Conservation (phyloP, 2,888 invertebrate species). For the Cyclophora albipunctata region DNA sequence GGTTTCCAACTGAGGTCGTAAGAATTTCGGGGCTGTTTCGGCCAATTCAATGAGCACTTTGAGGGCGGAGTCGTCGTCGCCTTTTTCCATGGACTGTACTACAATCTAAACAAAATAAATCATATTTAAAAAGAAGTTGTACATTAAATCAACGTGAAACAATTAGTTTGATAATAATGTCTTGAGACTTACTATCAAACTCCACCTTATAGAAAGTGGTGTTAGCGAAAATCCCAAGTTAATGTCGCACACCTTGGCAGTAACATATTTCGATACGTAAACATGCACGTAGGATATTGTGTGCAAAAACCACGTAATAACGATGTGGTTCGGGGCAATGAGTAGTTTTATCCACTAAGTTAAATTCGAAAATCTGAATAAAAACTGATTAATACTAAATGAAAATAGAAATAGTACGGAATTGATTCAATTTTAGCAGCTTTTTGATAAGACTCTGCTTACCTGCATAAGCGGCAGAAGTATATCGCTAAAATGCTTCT, state of each 20-base stretch:
- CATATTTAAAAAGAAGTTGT: background rate
- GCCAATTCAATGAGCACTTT: constrained; percentile 96
- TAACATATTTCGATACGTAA: constrained; percentile 39
- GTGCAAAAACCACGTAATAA: constrained; percentile 24
- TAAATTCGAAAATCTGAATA: no score
- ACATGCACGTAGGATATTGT: constrained; percentile 50
- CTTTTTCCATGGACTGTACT: constrained; percentile 86
- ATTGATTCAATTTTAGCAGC: no score
- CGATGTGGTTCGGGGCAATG: no score
- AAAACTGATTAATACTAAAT: no score
- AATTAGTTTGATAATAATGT: constrained; percentile 27
- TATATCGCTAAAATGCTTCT: constrained; percentile 91
- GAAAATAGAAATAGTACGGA: no score
- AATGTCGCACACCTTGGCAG: constrained; percentile 63
- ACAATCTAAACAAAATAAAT: constrained; percentile 69
- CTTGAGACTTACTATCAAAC: constrained; percentile 71
- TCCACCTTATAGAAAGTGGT: constrained; percentile 52
- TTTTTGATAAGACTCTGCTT: background rate
- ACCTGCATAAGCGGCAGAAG: constrained; percentile 86
- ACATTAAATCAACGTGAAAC: no score
- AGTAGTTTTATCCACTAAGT: no score
- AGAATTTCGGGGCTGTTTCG: constrained; percentile 93
- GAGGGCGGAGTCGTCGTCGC: constrained; percentile 91
- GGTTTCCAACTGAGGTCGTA: constrained; percentile 88
- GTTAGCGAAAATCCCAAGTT: constrained; percentile 69